Evolutionary conservation across 2,113 vertebrate species (phyloP), one percentile per base, ranked within the genome.

Genomic region (Argyrosomus japonicus): DNA sequence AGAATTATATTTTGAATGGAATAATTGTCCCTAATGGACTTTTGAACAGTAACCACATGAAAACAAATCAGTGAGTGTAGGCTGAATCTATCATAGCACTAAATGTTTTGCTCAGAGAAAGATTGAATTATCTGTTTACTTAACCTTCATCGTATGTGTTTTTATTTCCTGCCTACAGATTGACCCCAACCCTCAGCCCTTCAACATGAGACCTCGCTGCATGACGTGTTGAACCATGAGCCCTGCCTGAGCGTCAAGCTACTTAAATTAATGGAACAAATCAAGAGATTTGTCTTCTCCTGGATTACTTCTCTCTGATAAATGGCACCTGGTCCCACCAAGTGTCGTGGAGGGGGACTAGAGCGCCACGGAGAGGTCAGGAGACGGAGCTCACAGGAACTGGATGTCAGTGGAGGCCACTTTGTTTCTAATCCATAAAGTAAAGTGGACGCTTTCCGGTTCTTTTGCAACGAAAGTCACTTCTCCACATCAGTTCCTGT

Each of bases 201-300:
- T 92, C 17, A 89, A 14, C 86, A 95, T 95, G 76, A 95, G 97
- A 77, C 97, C 94, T 0, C 97, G 97, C 91, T 98, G 97, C 95
- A 97, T 98, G 98, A 99, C 98, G 8, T 98, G 97, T 88, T 99
- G 96, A 99, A 93, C 84, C 64, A 17, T 0, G 48, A 43, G 1
- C 57, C 77, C 72, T 68, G 18, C 71, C 68, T 6, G 0, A 68
- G 83, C 63, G 43, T 87, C 27, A 0, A 75, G 87, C 91, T 53
- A 53, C 21, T 82, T 87, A 12, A 89, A 71, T 82, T 68, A 79
- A 71, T 19, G 6, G 90, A 92, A 85, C 72, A 14, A 91, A 89
- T 89, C 81, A 81, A 82, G 91, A 93, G 94, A 93, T 93, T 88
- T 89, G 84, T 92, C 82, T 90, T 94, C 92, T 94, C 88, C 91